A percentile compares a stretch with the other conserved stretches of the same genome.
These are phyloP conservation scores for Chymomyza amoena DNA, from an alignment of 2,888 invertebrate species.

Conservation along the genomic window DNA sequence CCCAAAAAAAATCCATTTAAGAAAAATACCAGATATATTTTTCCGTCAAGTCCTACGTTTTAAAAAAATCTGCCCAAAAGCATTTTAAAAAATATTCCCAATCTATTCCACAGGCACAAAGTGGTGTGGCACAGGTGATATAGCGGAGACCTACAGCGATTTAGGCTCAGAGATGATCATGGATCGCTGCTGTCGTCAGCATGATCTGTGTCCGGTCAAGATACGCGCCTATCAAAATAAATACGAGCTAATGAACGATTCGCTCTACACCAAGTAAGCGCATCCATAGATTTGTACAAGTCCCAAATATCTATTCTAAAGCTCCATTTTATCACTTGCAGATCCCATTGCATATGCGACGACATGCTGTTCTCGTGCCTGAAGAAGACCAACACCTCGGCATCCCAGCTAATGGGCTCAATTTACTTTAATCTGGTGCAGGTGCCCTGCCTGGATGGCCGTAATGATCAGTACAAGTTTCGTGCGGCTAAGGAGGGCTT, in stretches of 20 bases:
- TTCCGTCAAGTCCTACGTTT: too few relatives aligned
- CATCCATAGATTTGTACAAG: background rate
- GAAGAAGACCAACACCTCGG: constrained; percentile 85
- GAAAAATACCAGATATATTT: too few relatives aligned
- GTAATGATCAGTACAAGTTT: constrained; percentile 67
- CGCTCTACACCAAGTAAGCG: constrained; percentile 88
- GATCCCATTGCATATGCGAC: constrained; percentile 93
- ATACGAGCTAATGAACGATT: constrained; percentile 91
- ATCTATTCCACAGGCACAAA: constrained; percentile 85
- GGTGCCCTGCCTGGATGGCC: constrained; percentile 76
- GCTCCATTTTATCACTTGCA: constrained; percentile 57
- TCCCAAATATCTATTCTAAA: background rate
- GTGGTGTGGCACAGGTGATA: constrained; percentile 95
- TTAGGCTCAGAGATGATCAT: constrained; percentile 85
- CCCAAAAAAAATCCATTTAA: too few relatives aligned
- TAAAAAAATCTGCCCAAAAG: too few relatives aligned
- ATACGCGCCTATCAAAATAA: constrained; percentile 81
- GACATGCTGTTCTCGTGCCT: constrained; percentile 90
- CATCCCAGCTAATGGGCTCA: constrained; percentile 87
- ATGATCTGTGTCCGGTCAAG: constrained; percentile 94
- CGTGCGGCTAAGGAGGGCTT: constrained; percentile 77
- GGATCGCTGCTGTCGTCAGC: constrained; percentile 92
- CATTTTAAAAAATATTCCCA: background rate
- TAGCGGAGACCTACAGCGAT: constrained; percentile 90
- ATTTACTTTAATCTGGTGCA: constrained; percentile 91